phyloP scores from a whole-genome alignment of 2,888 invertebrate genomes.

The Thyatira batis region DNA sequence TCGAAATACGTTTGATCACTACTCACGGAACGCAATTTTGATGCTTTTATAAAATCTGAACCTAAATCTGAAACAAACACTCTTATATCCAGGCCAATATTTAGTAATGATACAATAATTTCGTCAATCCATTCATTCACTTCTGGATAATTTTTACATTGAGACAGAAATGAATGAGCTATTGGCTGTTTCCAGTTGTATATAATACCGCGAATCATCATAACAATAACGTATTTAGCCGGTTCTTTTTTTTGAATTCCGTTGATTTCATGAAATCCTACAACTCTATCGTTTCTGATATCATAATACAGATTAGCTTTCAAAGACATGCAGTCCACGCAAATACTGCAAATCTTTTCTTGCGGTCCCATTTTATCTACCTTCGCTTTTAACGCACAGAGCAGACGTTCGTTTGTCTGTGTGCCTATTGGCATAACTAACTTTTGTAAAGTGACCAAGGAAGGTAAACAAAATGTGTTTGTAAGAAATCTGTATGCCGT shows the following conservation, averaged over 20 bases:
- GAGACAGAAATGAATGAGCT: conserved; percentile 18
- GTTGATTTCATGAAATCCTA: conserved; percentile 23
- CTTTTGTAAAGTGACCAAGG: conserved; percentile 14
- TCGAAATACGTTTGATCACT: conserved; percentile 16
- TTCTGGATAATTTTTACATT: conserved; percentile 11
- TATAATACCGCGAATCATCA: conserved; percentile 24
- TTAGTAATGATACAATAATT: conserved; percentile 14
- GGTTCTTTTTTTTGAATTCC: conserved; percentile 18
- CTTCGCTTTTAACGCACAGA: conserved; percentile 19
- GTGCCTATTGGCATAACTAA: conserved; percentile 17
- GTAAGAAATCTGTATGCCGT: conserved; percentile 18
- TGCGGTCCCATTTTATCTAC: conserved; percentile 19
- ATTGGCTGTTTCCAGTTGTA: conserved; percentile 27
- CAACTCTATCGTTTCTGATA: conserved; percentile 18
- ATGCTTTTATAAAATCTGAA: conserved; percentile 11
- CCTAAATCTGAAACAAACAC: conserved; percentile 13
- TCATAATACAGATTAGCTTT: conserved; percentile 23
- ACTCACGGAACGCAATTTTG: conserved; percentile 5
- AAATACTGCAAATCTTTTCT: conserved; percentile 26
- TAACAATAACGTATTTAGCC: conserved; percentile 17
- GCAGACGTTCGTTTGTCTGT: conserved; percentile 12
- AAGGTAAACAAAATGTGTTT: conserved; percentile 19
- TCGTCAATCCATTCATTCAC: conserved; percentile 18
- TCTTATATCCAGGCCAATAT: conserved; percentile 18
- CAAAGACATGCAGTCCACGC: conserved; percentile 14